Evolutionary conservation across 2,797 vertebrate genomes (phyloP), one percentile per base, ranked within the genome.

Genomic region (Falco columbarius): DNA sequence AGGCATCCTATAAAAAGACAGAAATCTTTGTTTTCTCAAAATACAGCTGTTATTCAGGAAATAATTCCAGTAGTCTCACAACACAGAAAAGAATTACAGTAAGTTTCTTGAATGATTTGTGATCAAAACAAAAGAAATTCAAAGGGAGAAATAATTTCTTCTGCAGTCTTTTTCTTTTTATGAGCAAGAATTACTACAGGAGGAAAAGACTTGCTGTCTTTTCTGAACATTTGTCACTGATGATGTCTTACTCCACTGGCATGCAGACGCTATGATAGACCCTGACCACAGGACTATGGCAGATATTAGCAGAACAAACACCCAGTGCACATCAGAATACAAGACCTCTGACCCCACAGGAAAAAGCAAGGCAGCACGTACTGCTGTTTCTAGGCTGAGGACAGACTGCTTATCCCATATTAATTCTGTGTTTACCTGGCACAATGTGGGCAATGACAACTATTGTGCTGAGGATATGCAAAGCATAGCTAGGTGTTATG

Each of bases 391-490:
- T 74, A n/a, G 13, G 52, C 40, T 58, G 62, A 51, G 4, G 22
- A 61, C n/a, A 59, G 26, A 24, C 8, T 16, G 34, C 23, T 24
- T 10, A 16, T 24, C 54, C 42, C 36, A 14, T 17, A 55, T 4
- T 34, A 58, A 63, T n/a, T 46, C 23, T 46, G 12, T n/a, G 38
- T 4, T 66, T 46, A 72, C 36, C 34, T 47, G 40, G 30, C 44
- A 83, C 18, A n/a, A 19, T 0, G 0, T 21, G 44, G 38, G 54
- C 36, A 81, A 30, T 9, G 15, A 56, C 11, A 59, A 40, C 20
- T 15, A 8, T 34, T 47, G 32, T 21, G 4, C 13, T 26, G 49
- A 63, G 23, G 44, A 34, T 4, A 32, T 1, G 21, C 19, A 49
- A 38, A 40, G 21, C 26, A 36, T 6, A 66, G 65, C 27, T 27